phyloP scores from a whole-genome alignment of 2,888 invertebrate genomes.

The Melanargia galathea region DNA sequence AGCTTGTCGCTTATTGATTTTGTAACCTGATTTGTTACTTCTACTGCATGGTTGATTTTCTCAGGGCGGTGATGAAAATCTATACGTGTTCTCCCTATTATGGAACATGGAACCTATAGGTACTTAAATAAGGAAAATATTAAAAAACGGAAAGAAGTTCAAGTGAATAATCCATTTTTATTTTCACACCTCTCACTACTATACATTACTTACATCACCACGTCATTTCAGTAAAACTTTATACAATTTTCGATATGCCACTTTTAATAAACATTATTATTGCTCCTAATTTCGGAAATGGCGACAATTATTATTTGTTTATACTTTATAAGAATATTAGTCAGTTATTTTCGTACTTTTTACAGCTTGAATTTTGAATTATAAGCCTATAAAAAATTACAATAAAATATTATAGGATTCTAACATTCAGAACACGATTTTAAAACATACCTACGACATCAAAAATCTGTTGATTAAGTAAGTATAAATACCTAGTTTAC shows the following conservation, averaged over 20 bases:
- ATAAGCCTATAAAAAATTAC: too few relatives aligned
- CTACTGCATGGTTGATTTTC: too few relatives aligned
- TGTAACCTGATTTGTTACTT: too few relatives aligned
- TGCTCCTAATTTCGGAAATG: constrained; percentile 54
- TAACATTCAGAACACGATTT: not conserved
- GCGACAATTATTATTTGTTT: constrained; percentile 8
- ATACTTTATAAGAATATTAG: not conserved
- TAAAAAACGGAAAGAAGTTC: constrained; percentile 18
- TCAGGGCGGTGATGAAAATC: too few relatives aligned
- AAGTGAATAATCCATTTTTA: constrained; percentile 48
- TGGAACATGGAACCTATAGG: too few relatives aligned
- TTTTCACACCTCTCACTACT: constrained; percentile 67
- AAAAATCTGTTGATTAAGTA: too few relatives aligned
- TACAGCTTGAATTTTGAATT: not conserved
- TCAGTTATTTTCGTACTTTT: not conserved
- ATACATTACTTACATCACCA: constrained; percentile 59
- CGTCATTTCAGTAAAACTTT: constrained; percentile 52
- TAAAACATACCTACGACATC: too few relatives aligned
- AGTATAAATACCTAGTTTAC: too few relatives aligned
- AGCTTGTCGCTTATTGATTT: too few relatives aligned
- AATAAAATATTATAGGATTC: too few relatives aligned
- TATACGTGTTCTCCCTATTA: too few relatives aligned
- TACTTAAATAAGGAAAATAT: not conserved
- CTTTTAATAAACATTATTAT: constrained; percentile 57
- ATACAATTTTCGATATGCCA: constrained; percentile 71